Evolutionary conservation across 2,797 vertebrate genomes (phyloP), one percentile per base, ranked within the genome.

Genomic region (Sardinella longiceps): DNA sequence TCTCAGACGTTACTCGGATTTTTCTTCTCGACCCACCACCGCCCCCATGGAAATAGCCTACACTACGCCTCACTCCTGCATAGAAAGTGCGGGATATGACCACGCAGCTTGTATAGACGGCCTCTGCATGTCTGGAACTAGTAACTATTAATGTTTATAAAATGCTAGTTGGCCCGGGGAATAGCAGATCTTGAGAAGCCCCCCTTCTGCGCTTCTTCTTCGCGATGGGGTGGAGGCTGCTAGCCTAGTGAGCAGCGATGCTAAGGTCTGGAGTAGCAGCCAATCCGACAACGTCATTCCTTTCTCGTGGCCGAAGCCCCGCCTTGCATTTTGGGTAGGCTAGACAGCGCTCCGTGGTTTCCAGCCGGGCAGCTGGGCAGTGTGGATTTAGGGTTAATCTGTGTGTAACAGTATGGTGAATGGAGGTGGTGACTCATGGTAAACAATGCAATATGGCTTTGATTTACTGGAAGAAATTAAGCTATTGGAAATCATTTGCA

Each of bases 221-320:
- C 5, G 37, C 20, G 15, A 18, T 43, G 70, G 70, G 37, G 70
- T 77, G 70, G 70, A 77, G 70, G 70, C 70, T 43, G 70, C 10
- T 77, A 77, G 70, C 70, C 70, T 77, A 2, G 70, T 77, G 70
- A 81, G 81, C 56, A 83, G 50, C 83, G 80, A 86, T 86, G 80
- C 53, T 83, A 53, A 46, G 80, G 48, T 37, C 66, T 87, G 88
- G 86, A 85, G 92, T 89, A 81, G 51, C 92, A 91, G 90, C 89
- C 89, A 88, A 88, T 88, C 87, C 84, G 74, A 28, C 39, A 77
- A 85, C 83, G 87, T 84, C 86, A 83, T 87, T 60, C 82, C 82
- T 83, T 77, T 81, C 83, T 84, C 80, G 25, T 48, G 30, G 33
- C 82, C 46, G 53, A 58, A 83, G 81, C 85, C 58, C 28, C 85